phyloP scores from a whole-genome alignment of 1,140 invertebrate species.

The Hyphantria cunea region DNA sequence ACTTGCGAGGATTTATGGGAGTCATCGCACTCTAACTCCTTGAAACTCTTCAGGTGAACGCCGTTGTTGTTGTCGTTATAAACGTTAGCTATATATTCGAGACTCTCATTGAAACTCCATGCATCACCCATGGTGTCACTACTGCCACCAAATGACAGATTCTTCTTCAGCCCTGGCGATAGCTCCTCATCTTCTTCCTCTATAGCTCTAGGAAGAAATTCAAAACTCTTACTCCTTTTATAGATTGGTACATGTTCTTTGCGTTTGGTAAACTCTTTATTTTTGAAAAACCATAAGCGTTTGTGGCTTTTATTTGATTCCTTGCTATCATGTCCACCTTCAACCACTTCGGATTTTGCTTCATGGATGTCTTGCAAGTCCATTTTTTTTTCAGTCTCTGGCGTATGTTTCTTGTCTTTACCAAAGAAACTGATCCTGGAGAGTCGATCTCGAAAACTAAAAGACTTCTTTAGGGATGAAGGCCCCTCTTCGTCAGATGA shows the following conservation, averaged over 20 bases:
- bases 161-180: conserved; percentile 36
- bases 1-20: conserved; percentile 44
- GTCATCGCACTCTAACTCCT: conserved; percentile 55
- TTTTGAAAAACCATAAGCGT: conserved; percentile 70
- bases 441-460: conserved; percentile 60
- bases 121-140: conserved; percentile 56
- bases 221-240: conserved; percentile 72
- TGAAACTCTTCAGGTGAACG: conserved; percentile 65
- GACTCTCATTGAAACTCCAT: conserved; percentile 57
- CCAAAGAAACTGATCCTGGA: conserved; percentile 61
- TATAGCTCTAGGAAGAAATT: conserved; percentile 64
- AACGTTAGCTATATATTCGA: conserved; percentile 59
- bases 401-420: conserved; percentile 63
- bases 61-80: conserved; percentile 64
- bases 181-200: conserved; percentile 49
- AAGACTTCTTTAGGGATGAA: conserved; percentile 65
- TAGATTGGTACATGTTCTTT: conserved; percentile 55
- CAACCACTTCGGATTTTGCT: too few species aligned
- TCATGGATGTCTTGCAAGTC: too few species aligned
- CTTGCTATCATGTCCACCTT: too few species aligned
- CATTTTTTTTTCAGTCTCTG: conserved; percentile 51
- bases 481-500: conserved; percentile 48
- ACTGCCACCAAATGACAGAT: conserved; percentile 59
- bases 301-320: conserved; percentile 49
- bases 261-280: conserved; percentile 58